These are phyloP conservation scores for Chironex yamaguchii DNA, from an alignment of 30 jellyfish, hydroid and myxozoan species.

Conservation along the genomic window DNA sequence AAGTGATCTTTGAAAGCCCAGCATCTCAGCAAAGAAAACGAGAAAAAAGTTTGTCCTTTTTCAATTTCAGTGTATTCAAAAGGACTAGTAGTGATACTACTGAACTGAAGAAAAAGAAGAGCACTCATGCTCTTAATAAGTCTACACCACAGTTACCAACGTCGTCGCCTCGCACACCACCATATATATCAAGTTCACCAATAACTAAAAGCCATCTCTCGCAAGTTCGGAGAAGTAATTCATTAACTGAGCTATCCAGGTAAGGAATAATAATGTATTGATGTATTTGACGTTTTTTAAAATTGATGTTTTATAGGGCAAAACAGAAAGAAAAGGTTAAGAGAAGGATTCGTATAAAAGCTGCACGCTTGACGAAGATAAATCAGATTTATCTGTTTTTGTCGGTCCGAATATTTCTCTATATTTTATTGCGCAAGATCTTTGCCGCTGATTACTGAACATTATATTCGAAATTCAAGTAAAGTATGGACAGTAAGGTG, in stretches of 20 bases:
- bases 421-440: no score
- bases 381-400: no score
- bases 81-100: slow-evolving; percentile 79
- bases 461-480: no score
- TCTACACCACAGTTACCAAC: not conserved
- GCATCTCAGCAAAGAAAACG: not conserved
- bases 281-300: no score
- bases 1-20: not conserved
- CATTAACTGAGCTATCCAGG: not conserved
- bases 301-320: no score
- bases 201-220: not conserved
- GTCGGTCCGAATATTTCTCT: no score
- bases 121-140: not conserved
- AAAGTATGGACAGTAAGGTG: no score
- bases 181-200: not conserved
- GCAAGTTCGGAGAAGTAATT: not conserved
- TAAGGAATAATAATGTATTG: no score
- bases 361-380: no score
- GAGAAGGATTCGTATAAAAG: no score
- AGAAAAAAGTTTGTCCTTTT: slow-evolving; percentile 75
- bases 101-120: slow-evolving; percentile 31
- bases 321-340: no score
- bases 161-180: not conserved
- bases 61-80: slow-evolving; percentile 83
- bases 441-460: no score